Base-by-base conservation (phyloP, 2,888 invertebrate species). In the Pollenia angustigena region DNA sequence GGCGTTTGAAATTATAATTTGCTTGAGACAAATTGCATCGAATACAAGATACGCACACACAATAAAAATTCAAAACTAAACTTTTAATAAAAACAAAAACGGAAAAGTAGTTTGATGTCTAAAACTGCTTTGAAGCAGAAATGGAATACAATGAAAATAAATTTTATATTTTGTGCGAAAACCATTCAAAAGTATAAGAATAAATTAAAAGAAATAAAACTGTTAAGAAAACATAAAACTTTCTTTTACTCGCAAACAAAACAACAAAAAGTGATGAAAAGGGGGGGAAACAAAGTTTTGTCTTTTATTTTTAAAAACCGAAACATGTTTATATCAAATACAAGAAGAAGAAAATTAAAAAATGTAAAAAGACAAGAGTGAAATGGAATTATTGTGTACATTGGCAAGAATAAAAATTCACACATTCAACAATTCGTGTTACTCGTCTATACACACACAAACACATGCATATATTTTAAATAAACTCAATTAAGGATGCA, bases 401-500 rank as follows among this genome's bases (percentile, higher is more conserved):
- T 52, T 60, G 42, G 18, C 66, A 44, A 66, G 46, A 52, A 76
- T 54, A 46, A 54, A 66, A 75, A 75, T 32, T 54, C 18, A 8
- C 32, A 40, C 18, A 32, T 11, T 42, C 9, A 54, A 40, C 40
- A 52, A 40, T 23, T n/a, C 6, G 1, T 18, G 46, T n/a, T 46
- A 18, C 50, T 60, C 32, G 23, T 23, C 32, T 11, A 4, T 11
- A 52, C 10, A 46, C 44, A 16, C 23, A 69, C 44, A 83, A 44
- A 69, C 32, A 52, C 68, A 32, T 44, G 60, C 60, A 62, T 64
- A 56, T 62, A 71, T 64, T 78, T 64, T 64, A 84, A 84, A 79
- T 68, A 74, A 79, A 84, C 74, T 84, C 66, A 84, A 84, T 84
- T 84, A 79, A 79, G 74, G 66, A 83, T 83, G 71, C 83, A 78